Evolutionary conservation across 1,140 invertebrate species (phyloP).

Genomic region (Drosophila arizonae): DNA sequence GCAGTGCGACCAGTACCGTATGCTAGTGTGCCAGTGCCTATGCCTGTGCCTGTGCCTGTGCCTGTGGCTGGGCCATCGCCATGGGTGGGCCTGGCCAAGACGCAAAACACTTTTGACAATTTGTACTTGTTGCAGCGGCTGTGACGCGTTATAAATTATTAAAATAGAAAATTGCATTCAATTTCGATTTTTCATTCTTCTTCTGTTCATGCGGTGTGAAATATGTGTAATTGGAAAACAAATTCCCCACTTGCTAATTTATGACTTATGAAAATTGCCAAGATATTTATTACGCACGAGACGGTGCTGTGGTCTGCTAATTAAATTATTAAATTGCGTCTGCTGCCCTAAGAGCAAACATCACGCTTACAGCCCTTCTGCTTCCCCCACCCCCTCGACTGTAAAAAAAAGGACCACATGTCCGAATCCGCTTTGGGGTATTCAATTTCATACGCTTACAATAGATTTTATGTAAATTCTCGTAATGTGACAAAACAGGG

Average conservation of each 20-base stretch:
- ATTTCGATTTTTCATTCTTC: slow-evolving; percentile 44
- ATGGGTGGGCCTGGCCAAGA: slow-evolving; percentile 65
- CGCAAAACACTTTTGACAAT: slow-evolving; percentile 79
- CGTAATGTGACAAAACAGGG: slow-evolving; percentile 74
- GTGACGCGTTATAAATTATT: slow-evolving; percentile 78
- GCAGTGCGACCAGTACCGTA: not conserved
- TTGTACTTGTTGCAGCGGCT: slow-evolving; percentile 71
- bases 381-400: not conserved
- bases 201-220: slow-evolving; percentile 70
- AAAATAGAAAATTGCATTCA: slow-evolving; percentile 77
- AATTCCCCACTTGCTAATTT: slow-evolving; percentile 77
- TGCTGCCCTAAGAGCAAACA: slow-evolving; percentile 30
- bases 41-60: not conserved
- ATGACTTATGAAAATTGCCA: slow-evolving; percentile 62
- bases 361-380: not conserved
- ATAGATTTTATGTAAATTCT: slow-evolving; percentile 72
- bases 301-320: slow-evolving; percentile 56
- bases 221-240: slow-evolving; percentile 80
- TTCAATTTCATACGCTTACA: slow-evolving; percentile 71
- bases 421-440: slow-evolving; percentile 59
- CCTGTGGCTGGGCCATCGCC: slow-evolving; percentile 14
- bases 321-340: slow-evolving; percentile 70
- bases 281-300: slow-evolving; percentile 62
- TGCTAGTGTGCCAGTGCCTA: not conserved
- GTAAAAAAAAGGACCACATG: slow-evolving; percentile 57